Conservation (phyloP, 2,888 invertebrate species). For the Crioceris asparagi region DNA sequence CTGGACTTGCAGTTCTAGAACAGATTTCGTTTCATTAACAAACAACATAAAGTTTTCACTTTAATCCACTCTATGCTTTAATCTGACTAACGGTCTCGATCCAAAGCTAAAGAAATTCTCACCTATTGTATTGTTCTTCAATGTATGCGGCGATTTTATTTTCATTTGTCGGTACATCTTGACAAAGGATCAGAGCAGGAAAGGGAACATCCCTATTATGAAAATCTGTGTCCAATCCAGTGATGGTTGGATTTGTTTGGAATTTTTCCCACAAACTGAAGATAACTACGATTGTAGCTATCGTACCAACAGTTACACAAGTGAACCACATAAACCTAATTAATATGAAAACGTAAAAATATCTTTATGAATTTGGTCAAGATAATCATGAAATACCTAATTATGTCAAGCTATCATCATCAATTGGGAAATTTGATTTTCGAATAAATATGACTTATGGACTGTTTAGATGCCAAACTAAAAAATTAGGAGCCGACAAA, state of each 20-base stretch:
- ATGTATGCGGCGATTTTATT: slow-evolving; percentile 24
- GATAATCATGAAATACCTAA: background rate
- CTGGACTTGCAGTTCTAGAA: no score
- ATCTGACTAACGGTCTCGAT: no score
- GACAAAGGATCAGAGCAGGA: slow-evolving; percentile 61
- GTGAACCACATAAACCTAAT: slow-evolving; percentile 70
- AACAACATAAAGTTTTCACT: background rate
- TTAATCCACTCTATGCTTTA: no score
- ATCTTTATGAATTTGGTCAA: background rate
- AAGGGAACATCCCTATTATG: slow-evolving; percentile 71
- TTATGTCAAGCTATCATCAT: background rate
- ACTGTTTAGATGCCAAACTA: no score
- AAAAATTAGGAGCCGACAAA: no score
- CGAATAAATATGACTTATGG: no score
- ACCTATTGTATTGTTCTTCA: slow-evolving; percentile 7
- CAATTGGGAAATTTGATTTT: no score
- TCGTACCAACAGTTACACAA: slow-evolving; percentile 55
- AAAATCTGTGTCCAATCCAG: slow-evolving; percentile 69
- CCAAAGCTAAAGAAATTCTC: no score
- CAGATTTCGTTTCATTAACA: slow-evolving; percentile 7
- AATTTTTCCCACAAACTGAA: slow-evolving; percentile 73
- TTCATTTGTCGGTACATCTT: slow-evolving; percentile 30
- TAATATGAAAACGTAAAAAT: slow-evolving; percentile 2
- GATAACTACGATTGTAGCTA: slow-evolving; percentile 64
- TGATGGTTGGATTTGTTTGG: slow-evolving; percentile 74